Evolutionary conservation across 2,113 vertebrate species (phyloP), one percentile per base, ranked within the genome.

Genomic region (Cottus gobio): DNA sequence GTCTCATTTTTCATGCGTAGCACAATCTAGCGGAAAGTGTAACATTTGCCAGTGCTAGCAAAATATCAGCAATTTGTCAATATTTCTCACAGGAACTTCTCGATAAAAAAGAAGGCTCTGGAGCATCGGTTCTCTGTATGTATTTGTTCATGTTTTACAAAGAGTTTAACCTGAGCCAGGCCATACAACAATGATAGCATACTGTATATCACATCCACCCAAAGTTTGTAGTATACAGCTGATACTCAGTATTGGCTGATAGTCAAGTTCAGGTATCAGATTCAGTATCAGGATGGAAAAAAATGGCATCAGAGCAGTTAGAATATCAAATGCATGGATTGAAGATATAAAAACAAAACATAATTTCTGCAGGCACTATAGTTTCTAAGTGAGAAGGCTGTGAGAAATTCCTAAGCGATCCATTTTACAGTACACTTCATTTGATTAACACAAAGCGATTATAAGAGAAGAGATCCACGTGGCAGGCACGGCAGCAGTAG

Each of bases 361-460:
- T n/a, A 44, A 20, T 24, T 56, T 26, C 15, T 8, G 26, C 46
- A 71, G 48, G 60, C 36, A 22, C n/a, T 34, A 4, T 10, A 50
- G 52, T 57, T 70, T 48, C 44, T 70, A 31, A 18, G 63, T 46
- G 37, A 77, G 60, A n/a, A 50, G 28, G 58, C 39, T 68, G 56
- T 57, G 73, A 62, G 66, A 73, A 83, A 72, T 72, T 60, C 50
- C 44, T 72, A 56, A 37, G n/a, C 50, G 52, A 65, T 74, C 34
- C 22, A 56, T 66, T 81, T 78, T 73, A 54, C 63, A 71, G 31
- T 63, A 73, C 73, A 82, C 69, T 75, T 76, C 18, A 63, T 80
- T 81, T 80, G 46, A 71, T 73, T 64, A 81, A 90, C 46, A 87
- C 71, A 87, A 80, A 75, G 78, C 79, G 82, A 85, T 79, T 83